Conservation (phyloP, 2,888 invertebrate species). For the Notodonta ziczac region DNA sequence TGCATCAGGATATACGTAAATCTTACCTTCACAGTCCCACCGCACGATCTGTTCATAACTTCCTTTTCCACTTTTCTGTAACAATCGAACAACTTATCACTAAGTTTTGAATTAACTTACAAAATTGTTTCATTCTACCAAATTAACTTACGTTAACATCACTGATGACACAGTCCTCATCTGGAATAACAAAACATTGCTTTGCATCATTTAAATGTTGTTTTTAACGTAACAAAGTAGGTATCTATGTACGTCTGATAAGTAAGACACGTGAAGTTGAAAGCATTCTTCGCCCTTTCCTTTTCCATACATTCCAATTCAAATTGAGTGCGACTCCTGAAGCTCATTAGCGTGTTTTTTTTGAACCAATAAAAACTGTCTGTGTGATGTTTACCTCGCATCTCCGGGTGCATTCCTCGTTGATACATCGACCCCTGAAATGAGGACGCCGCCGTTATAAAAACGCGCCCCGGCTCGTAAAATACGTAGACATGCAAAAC, state of each 20-base stretch:
- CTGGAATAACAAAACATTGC: background rate
- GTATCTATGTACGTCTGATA: too few relatives aligned
- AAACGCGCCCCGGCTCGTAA: conserved; percentile 22
- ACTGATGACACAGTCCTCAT: background rate
- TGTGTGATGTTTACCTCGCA: conserved; percentile 18
- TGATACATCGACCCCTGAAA: conserved; percentile 28
- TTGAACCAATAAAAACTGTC: background rate
- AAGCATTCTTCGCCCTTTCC: too few relatives aligned
- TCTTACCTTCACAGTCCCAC: conserved; percentile 8
- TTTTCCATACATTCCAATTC: too few relatives aligned
- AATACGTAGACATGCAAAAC: conserved; percentile 9
- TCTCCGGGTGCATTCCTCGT: conserved; percentile 6
- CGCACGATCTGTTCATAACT: conserved; percentile 6
- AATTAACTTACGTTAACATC: conserved; percentile 3
- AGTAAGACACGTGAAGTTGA: too few relatives aligned
- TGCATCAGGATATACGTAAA: background rate
- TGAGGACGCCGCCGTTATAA: conserved; percentile 28
- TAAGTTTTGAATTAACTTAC: background rate
- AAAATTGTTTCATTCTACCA: background rate
- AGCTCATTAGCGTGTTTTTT: background rate
- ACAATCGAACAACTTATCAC: conserved; percentile 3
- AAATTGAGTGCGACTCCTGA: too few relatives aligned
- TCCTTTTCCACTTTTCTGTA: conserved; percentile 14
- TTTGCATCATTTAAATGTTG: background rate
- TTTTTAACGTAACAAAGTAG: background rate